Evolutionary conservation across 2,797 vertebrate species (phyloP).

Genomic region (Chelmon rostratus): DNA sequence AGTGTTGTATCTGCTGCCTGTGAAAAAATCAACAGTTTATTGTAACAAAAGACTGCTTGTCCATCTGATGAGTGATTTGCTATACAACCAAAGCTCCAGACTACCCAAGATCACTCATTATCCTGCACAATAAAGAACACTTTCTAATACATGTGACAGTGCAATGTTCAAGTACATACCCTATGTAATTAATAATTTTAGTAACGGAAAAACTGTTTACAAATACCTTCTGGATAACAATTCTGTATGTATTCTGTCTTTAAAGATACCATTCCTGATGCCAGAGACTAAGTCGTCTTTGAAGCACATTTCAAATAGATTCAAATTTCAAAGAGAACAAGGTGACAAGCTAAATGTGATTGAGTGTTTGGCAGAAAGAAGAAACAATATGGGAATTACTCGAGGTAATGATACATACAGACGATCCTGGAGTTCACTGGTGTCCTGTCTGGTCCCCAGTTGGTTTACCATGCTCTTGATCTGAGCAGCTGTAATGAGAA

Average conservation of each 20-base stretch:
- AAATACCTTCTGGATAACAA: neutral
- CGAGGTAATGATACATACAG: conserved; percentile 86
- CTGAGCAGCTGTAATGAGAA: conserved; percentile 88
- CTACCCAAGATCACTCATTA: neutral
- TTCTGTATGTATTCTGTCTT: neutral
- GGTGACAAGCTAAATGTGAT: neutral
- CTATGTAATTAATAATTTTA: neutral
- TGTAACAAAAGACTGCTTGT: neutral
- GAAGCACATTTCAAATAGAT: neutral
- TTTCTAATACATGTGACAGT: neutral
- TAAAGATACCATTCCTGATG: neutral
- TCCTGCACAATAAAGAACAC: neutral
- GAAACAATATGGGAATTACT: neutral
- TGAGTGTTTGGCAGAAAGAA: neutral
- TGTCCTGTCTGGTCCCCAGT: conserved; percentile 94
- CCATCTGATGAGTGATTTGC: neutral
- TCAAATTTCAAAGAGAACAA: too few species aligned
- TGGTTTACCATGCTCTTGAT: conserved; percentile 96
- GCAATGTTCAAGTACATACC: neutral
- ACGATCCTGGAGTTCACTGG: conserved; percentile 93
- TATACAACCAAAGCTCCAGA: neutral
- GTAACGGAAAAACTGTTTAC: neutral
- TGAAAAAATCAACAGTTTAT: conserved; percentile 18
- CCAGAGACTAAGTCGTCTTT: neutral
- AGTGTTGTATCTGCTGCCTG: conserved; percentile 95